Percentiles rank a stretch among this genome's conserved stretches.
These are phyloP conservation scores for Circaetus cinerascens DNA, from an alignment of 2,113 vertebrate genomes.

Conservation along the genomic window DNA sequence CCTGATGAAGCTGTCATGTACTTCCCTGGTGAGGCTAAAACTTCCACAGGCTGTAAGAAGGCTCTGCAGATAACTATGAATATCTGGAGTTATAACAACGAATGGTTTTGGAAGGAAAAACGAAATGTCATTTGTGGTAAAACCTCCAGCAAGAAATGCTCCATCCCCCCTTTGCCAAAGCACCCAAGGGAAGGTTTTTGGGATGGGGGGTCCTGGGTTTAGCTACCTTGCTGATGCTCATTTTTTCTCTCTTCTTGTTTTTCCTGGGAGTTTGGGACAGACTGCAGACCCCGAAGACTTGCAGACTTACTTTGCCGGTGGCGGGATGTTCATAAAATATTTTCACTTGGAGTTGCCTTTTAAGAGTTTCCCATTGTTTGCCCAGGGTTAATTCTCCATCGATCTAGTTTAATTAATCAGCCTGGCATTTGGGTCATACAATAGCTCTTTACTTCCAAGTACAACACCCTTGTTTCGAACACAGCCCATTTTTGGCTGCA, in stretches of 20 bases:
- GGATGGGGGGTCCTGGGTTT: not conserved
- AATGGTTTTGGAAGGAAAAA: not conserved
- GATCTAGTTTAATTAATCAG: rapidly evolving
- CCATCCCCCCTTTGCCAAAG: not conserved
- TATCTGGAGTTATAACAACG: not conserved
- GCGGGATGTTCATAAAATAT: not conserved
- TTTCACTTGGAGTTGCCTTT: not conserved
- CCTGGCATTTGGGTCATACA: not conserved
- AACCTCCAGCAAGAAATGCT: not conserved
- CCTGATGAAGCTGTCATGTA: not conserved
- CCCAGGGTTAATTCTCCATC: not conserved
- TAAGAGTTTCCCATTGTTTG: not conserved
- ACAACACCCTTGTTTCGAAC: not conserved
- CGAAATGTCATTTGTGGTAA: not conserved
- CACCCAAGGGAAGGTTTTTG: not conserved
- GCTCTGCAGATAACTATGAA: not conserved
- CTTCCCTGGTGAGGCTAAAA: not conserved
- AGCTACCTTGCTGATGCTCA: not conserved
- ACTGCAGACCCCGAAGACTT: not conserved
- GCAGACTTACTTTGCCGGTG: not conserved
- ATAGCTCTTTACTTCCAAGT: not conserved
- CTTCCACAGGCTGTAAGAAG: not conserved
- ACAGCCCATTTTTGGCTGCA: not conserved
- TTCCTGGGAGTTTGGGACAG: not conserved
- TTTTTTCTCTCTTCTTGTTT: not conserved